These are phyloP conservation scores for Autographa pulchrina DNA, from an alignment of 2,888 invertebrate species.

Conservation along the genomic window DNA sequence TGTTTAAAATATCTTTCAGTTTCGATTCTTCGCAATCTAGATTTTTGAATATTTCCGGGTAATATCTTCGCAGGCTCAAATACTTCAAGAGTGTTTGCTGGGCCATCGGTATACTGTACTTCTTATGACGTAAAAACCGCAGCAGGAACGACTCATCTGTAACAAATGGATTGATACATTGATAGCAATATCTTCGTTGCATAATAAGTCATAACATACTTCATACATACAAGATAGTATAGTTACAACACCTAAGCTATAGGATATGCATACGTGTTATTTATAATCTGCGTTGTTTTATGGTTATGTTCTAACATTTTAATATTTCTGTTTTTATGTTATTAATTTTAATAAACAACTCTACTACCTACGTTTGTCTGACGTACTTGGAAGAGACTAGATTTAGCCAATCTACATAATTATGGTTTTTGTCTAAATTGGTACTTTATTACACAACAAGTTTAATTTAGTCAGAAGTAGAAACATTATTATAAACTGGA, in stretches of 20 bases:
- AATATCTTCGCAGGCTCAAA: conserved; percentile 92
- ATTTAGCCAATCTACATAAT: too few relatives aligned
- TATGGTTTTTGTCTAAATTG: too few relatives aligned
- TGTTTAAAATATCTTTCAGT: conserved; percentile 90
- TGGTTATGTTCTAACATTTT: too few relatives aligned
- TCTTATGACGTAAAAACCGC: conserved; percentile 93
- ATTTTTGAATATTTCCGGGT: conserved; percentile 90
- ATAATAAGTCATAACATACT: background rate
- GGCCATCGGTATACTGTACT: conserved; percentile 94
- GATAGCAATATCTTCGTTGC: background rate
- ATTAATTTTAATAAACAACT: too few relatives aligned
- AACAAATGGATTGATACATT: conserved; percentile 49
- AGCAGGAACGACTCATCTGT: conserved; percentile 93
- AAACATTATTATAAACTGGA: too few relatives aligned
- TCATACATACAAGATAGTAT: background rate
- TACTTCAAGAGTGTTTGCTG: conserved; percentile 94
- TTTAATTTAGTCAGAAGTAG: too few relatives aligned
- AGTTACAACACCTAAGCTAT: background rate
- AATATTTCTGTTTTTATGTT: too few relatives aligned
- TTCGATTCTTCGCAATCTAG: conserved; percentile 91
- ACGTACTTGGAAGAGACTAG: too few relatives aligned
- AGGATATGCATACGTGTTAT: too few relatives aligned
- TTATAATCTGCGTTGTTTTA: too few relatives aligned
- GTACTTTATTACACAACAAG: too few relatives aligned
- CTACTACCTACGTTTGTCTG: too few relatives aligned